phyloP scores from a whole-genome alignment of 30 jellyfish, hydroid and myxozoan genomes.

The Morbakka virulenta region DNA sequence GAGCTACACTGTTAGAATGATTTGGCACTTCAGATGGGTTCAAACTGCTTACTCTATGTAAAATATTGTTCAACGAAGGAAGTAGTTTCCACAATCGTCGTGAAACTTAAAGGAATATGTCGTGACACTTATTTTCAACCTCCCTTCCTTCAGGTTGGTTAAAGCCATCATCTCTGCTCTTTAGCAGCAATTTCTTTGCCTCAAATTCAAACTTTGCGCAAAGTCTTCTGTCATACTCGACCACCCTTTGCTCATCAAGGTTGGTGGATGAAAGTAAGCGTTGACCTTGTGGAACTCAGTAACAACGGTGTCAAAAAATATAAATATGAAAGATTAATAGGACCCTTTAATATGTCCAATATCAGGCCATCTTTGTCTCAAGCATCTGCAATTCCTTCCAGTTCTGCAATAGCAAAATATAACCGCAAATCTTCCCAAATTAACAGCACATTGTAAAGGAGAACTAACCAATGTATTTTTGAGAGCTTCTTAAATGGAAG shows the following conservation, averaged over 20 bases:
- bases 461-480: not conserved
- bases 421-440: conserved; percentile 66
- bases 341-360: conserved; percentile 53
- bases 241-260: conserved; percentile 50
- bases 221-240: too few species aligned
- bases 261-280: conserved; percentile 50
- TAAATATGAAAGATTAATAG: conserved; percentile 43
- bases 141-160: conserved; percentile 9
- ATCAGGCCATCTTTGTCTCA: too few species aligned
- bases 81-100: conserved; percentile 47
- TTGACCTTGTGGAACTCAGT: conserved; percentile 57
- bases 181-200: not conserved
- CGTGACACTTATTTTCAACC: conserved; percentile 34
- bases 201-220: conserved; percentile 58
- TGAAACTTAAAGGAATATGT: conserved; percentile 40
- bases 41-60: conserved; percentile 18
- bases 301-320: too few species aligned
- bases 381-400: conserved; percentile 15
- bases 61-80: conserved; percentile 32
- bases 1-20: conserved; percentile 21
- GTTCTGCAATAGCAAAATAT: conserved; percentile 60
- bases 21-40: conserved; percentile 26
- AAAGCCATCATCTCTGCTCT: not conserved
- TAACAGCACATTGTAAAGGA: not conserved
- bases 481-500: not conserved